Evolutionary conservation across 2,888 invertebrate species (phyloP).

Genomic region (Pachycephus smyrnensis): DNA sequence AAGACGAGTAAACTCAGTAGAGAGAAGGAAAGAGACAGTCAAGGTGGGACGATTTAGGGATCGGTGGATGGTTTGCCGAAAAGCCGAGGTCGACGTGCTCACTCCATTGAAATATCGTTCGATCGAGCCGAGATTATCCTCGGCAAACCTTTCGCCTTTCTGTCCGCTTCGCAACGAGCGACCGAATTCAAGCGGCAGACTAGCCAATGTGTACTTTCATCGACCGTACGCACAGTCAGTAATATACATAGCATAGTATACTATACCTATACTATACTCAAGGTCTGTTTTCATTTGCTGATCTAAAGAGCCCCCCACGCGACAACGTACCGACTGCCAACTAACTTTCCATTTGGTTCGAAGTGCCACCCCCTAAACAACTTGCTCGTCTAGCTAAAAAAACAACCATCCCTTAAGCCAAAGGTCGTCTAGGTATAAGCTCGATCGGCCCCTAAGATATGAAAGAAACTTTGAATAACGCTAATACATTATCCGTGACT

Average conservation of each 20-base stretch:
- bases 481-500: background rate
- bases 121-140: background rate
- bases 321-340: background rate
- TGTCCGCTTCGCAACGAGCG: background rate
- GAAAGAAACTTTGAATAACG: slow-evolving; percentile 25
- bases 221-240: background rate
- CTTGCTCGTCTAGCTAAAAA: background rate
- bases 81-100: slow-evolving; percentile 21
- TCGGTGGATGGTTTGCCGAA: slow-evolving; percentile 18
- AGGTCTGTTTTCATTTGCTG: background rate
- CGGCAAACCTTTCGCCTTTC: background rate
- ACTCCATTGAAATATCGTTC: background rate
- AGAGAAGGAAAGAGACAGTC: slow-evolving; percentile 23
- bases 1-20: slow-evolving; percentile 15
- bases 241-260: background rate
- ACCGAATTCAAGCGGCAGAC: background rate
- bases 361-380: background rate
- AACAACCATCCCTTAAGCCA: background rate
- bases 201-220: background rate
- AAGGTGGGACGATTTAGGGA: slow-evolving; percentile 15
- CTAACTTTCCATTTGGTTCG: background rate
- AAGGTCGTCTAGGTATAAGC: background rate
- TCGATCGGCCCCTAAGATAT: slow-evolving; percentile 6
- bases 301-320: background rate
- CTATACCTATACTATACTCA: background rate